A percentile compares a stretch with the other conserved stretches of the same genome.
Evolutionary conservation across 2,113 vertebrate species (phyloP).

Genomic region (Cyprinodon variegatus): DNA sequence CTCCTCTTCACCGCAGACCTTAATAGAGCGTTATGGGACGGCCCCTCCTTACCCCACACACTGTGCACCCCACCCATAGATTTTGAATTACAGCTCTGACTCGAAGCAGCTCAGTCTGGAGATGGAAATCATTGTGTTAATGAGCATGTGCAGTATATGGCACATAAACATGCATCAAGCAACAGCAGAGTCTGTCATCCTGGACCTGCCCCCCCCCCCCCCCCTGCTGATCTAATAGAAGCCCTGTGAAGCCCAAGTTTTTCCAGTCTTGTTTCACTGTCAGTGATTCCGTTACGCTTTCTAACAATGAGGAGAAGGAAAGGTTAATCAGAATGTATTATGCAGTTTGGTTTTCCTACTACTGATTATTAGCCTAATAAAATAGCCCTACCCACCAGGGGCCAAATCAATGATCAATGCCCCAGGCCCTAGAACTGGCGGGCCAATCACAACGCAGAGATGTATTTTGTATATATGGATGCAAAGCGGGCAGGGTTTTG

Average conservation of each 20-base stretch:
- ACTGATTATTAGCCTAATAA: no score
- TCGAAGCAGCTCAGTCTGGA: neutral
- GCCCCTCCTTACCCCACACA: constrained; percentile 40
- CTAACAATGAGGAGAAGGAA: neutral
- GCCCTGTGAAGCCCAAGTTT: constrained; percentile 53
- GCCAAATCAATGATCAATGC: no score
- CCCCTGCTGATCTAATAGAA: constrained; percentile 44
- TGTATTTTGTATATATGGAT: no score
- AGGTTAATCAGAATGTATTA: neutral
- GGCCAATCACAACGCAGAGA: no score
- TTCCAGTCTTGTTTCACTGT: neutral
- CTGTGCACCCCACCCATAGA: constrained; percentile 8
- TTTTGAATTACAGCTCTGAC: constrained; percentile 4
- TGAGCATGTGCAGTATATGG: constrained; percentile 47
- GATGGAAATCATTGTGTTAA: constrained; percentile 18
- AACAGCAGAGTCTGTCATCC: constrained; percentile 49
- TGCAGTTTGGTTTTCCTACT: no score
- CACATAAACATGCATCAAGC: constrained; percentile 7
- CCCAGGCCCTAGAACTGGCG: no score
- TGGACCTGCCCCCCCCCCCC: constrained; percentile 28
- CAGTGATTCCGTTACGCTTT: no score
- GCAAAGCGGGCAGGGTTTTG: no score
- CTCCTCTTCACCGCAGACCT: constrained; percentile 55
- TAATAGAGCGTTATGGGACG: constrained; percentile 43
- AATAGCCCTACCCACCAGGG: no score